Evolutionary conservation across 2,797 vertebrate genomes (phyloP).

Genomic region (Centroberyx gerrardi): DNA sequence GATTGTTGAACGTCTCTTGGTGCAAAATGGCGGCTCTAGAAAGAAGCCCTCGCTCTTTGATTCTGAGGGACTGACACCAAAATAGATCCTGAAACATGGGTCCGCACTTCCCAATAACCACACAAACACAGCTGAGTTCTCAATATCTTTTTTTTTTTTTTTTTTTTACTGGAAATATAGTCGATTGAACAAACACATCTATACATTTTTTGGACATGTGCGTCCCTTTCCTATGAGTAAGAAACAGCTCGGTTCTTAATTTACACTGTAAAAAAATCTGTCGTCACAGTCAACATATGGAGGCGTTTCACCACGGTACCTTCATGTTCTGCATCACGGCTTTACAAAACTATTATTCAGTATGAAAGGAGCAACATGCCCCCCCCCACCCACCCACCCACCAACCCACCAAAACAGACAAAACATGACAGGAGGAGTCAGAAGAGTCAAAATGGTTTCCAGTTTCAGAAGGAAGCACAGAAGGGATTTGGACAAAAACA

Average conservation of each 20-base stretch:
- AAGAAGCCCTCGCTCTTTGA: too few species aligned
- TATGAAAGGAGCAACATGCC: conserved; percentile 36
- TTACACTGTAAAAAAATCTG: conserved; percentile 66
- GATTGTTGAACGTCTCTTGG: too few species aligned
- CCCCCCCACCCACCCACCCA: background rate
- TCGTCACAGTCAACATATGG: conserved; percentile 52
- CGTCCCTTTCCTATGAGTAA: conserved; percentile 73
- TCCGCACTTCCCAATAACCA: conserved; percentile 17
- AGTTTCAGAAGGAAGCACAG: conserved; percentile 36
- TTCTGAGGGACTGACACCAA: too few species aligned
- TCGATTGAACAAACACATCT: conserved; percentile 72
- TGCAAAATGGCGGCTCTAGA: too few species aligned
- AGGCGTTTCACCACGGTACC: conserved; percentile 58
- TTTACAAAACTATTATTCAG: conserved; percentile 56
- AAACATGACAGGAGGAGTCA: background rate
- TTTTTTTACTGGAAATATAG: conserved; percentile 77
- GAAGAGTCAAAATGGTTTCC: conserved; percentile 36
- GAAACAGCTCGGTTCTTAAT: conserved; percentile 67
- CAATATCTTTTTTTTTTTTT: conserved; percentile 52
- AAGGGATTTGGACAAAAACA: background rate
- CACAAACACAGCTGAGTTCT: conserved; percentile 41
- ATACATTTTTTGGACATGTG: conserved; percentile 62
- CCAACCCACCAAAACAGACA: conserved; percentile 20
- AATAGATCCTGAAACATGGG: too few species aligned
- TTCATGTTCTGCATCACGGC: conserved; percentile 33